Evolutionary conservation across 2,797 vertebrate species (phyloP).

Genomic region (Pipistrellus pipistrellus): DNA sequence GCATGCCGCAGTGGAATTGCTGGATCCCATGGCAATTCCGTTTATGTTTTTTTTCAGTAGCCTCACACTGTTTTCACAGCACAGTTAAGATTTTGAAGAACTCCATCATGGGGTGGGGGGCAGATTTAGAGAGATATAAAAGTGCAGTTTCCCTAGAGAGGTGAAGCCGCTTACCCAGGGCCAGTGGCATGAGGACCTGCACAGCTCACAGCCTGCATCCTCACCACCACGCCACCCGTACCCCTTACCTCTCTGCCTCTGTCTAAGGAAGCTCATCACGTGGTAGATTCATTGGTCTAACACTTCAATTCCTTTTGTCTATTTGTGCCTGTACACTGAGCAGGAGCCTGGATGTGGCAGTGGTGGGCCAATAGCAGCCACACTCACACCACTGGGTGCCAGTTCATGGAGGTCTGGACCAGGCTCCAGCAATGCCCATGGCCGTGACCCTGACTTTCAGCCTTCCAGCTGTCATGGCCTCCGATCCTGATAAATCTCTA

Average conservation of each 20-base stretch:
- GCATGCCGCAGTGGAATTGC: background rate
- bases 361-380: accelerated
- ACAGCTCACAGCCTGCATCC: background rate
- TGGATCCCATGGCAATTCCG: background rate
- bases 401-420: background rate
- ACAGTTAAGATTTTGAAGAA: conserved; percentile 46
- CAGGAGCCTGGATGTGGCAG: background rate
- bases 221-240: accelerated
- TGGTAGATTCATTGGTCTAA: background rate
- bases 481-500: background rate
- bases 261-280: background rate
- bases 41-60: background rate
- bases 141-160: background rate
- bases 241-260: background rate
- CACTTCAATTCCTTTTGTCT: background rate
- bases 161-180: background rate
- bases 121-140: background rate
- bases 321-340: background rate
- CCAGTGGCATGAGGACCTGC: background rate
- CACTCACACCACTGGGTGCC: background rate
- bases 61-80: background rate
- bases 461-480: background rate
- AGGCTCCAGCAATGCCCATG: accelerated
- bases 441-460: accelerated
- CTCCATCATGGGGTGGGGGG: background rate